Evolutionary conservation across 2,113 vertebrate genomes (phyloP).

Genomic region (Callionymus lyra): DNA sequence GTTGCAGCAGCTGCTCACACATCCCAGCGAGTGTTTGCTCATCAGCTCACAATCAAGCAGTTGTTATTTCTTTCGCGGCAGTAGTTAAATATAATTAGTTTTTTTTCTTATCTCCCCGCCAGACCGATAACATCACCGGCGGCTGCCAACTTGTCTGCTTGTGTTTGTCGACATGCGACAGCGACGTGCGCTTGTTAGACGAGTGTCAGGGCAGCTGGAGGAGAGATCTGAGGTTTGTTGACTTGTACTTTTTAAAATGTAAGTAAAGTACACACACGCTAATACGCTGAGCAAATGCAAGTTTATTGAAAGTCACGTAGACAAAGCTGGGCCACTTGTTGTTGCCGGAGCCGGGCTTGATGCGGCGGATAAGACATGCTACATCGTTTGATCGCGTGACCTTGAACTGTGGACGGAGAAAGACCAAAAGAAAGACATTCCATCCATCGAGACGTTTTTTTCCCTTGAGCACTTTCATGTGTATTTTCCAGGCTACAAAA

Average conservation of each 20-base stretch:
- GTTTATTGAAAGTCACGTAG: conserved; percentile 2
- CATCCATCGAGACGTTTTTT: too few species aligned
- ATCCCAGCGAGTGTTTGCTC: conserved; percentile 12
- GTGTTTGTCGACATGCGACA: conserved; percentile 45
- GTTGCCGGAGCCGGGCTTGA: too few species aligned
- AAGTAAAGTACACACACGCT: background rate
- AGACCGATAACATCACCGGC: conserved; percentile 42
- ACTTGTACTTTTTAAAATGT: conserved; percentile 12
- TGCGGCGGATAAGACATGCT: too few species aligned
- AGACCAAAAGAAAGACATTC: too few species aligned
- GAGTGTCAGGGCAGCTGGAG: conserved; percentile 9
- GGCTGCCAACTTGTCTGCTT: conserved; percentile 41
- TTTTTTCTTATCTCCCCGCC: conserved; percentile 29
- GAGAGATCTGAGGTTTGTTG: conserved; percentile 9
- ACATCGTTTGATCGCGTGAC: too few species aligned
- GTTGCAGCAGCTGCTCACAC: conserved; percentile 1
- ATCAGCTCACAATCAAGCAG: conserved; percentile 11
- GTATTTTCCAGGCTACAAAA: too few species aligned
- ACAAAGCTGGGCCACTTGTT: background rate
- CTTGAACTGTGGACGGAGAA: too few species aligned
- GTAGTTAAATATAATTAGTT: conserved; percentile 36
- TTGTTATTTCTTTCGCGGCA: conserved; percentile 9
- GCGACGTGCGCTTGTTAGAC: too few species aligned
- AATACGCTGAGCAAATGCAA: background rate
- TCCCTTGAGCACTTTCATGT: too few species aligned